phyloP scores from a whole-genome alignment of 2,113 vertebrate species.

The Rhinopomastus cyanomelas region DNA sequence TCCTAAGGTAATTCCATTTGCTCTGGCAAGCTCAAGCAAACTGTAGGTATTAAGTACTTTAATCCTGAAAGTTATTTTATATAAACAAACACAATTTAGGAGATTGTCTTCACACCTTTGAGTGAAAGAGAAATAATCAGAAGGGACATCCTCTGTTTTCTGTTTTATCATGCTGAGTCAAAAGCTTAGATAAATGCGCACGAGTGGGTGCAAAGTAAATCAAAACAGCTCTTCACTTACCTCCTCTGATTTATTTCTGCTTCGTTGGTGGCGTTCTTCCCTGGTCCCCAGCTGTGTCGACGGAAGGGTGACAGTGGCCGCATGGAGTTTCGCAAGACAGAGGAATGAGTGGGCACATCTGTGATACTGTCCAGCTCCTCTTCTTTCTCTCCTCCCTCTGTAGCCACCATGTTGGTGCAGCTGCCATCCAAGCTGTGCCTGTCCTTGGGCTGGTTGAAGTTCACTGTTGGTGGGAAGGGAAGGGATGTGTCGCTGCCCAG shows the following conservation, averaged over 20 bases:
- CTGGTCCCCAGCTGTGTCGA: constrained; percentile 95
- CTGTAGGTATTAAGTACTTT: neutral
- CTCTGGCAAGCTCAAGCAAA: neutral
- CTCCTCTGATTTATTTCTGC: constrained; percentile 92
- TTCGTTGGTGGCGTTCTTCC: constrained; percentile 85
- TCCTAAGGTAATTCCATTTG: neutral
- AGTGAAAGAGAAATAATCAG: neutral
- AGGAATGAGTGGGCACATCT: constrained; percentile 79
- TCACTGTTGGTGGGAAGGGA: constrained; percentile 58
- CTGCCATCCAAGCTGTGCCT: constrained; percentile 75
- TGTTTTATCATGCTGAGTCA: neutral
- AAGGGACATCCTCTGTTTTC: neutral
- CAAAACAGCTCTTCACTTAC: constrained; percentile 69
- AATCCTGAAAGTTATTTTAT: constrained; percentile 4
- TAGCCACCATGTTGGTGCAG: constrained; percentile 42
- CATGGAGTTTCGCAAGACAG: constrained; percentile 75
- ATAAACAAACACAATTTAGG: neutral
- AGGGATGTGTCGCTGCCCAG: constrained; percentile 76
- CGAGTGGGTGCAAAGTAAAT: neutral
- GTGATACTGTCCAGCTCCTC: constrained; percentile 92
- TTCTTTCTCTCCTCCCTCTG: constrained; percentile 78
- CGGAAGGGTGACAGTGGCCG: constrained; percentile 90
- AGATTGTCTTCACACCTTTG: neutral
- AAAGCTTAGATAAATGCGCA: neutral
- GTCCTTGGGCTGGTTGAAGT: constrained; percentile 56